Evolutionary conservation across 1,140 invertebrate genomes (phyloP).

Genomic region (Drosophila bocki): DNA sequence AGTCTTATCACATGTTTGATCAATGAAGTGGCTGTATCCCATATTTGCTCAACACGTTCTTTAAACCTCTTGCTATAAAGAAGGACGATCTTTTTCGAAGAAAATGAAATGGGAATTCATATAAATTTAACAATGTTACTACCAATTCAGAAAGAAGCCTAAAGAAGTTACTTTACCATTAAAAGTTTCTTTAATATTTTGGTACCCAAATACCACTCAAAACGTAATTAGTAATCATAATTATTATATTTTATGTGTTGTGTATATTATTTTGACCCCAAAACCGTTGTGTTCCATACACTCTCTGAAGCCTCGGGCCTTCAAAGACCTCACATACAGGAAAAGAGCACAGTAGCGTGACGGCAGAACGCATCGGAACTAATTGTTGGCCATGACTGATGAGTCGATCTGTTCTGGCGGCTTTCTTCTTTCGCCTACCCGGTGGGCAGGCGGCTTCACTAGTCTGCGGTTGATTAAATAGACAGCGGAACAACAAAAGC

Average conservation of each 20-base stretch:
- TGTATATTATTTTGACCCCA: background rate
- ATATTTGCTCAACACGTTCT: constrained; percentile 1
- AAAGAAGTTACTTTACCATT: background rate
- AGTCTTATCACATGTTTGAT: constrained; percentile 37
- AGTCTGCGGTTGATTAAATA: constrained; percentile 56
- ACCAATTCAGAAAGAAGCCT: background rate
- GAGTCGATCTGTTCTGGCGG: constrained; percentile 52
- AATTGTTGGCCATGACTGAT: constrained; percentile 71
- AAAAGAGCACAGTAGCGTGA: constrained; percentile 27
- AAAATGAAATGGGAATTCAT: background rate
- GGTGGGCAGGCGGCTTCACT: constrained; percentile 13
- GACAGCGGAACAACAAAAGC: constrained; percentile 32
- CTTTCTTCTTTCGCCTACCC: constrained; percentile 21
- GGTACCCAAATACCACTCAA: background rate
- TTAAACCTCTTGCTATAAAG: background rate
- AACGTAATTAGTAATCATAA: background rate
- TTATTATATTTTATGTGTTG: background rate
- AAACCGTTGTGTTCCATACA: constrained; percentile 1
- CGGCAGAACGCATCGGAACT: constrained; percentile 51
- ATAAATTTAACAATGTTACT: background rate
- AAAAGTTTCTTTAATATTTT: background rate
- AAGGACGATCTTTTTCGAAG: background rate
- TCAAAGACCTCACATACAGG: background rate
- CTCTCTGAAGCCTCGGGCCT: background rate
- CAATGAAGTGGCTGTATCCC: constrained; percentile 16